Percentiles rank a stretch among this genome's conserved stretches.
Conservation (phyloP, 2,113 vertebrate genomes). For the Pongo abelii region DNA sequence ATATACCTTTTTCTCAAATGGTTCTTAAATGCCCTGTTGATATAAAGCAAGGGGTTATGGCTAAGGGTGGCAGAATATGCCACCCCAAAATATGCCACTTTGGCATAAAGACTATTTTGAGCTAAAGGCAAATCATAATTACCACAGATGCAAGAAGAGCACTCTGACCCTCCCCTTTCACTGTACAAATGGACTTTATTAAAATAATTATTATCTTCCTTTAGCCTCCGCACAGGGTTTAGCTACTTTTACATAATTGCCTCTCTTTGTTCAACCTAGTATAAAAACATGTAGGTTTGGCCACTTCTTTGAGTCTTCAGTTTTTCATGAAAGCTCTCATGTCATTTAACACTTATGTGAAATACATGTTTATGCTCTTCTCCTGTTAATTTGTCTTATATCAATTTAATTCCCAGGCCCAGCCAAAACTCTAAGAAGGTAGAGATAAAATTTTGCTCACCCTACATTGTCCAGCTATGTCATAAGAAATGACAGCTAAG, state of each 20-base stretch:
- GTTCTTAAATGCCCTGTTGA: not conserved
- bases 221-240: not conserved
- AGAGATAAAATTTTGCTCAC: not conserved
- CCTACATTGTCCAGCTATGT: not conserved
- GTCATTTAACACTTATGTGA: not conserved
- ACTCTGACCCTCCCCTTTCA: not conserved
- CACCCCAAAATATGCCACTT: no score
- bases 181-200: not conserved
- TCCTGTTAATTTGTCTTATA: not conserved
- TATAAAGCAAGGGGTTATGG: not conserved
- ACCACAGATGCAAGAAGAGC: not conserved
- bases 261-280: not conserved
- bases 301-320: not conserved
- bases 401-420: not conserved
- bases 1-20: not conserved
- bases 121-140: not conserved
- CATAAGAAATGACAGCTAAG: not conserved
- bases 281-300: not conserved
- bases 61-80: not conserved
- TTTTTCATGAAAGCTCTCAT: not conserved
- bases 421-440: not conserved
- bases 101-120: not conserved
- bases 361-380: not conserved
- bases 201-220: not conserved
- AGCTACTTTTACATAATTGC: not conserved